These are phyloP conservation scores for Shinisaurus crocodilurus DNA, from an alignment of 2,113 vertebrate species.

Conservation along the genomic window DNA sequence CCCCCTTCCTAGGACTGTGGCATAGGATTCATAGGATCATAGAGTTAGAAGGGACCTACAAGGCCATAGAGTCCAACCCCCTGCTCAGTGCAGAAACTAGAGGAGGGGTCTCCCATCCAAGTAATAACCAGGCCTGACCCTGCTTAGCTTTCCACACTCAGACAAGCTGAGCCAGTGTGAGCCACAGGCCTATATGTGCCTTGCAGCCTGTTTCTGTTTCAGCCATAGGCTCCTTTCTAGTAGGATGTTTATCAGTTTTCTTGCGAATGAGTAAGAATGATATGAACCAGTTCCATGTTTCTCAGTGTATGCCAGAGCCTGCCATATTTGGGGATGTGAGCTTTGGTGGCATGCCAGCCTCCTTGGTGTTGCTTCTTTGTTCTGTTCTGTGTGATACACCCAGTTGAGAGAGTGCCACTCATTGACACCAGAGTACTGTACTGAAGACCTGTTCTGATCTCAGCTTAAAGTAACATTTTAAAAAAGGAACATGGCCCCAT, in stretches of 20 bases:
- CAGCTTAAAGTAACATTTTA: not conserved
- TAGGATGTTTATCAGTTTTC: not conserved
- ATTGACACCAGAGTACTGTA: not conserved
- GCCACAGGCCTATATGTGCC: too few species aligned
- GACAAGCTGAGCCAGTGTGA: too few species aligned
- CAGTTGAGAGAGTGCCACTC: not conserved
- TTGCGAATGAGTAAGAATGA: not conserved
- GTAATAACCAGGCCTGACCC: too few species aligned
- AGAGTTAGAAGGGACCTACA: too few species aligned
- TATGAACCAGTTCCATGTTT: not conserved
- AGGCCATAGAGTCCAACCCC: too few species aligned
- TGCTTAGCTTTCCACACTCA: too few species aligned
- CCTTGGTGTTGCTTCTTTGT: not conserved
- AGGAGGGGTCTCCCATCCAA: too few species aligned
- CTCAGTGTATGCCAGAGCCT: not conserved
- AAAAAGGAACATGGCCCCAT: not conserved
- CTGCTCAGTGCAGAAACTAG: too few species aligned
- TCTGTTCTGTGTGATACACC: not conserved
- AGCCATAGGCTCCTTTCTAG: not conserved
- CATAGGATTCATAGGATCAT: too few species aligned
- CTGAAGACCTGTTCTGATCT: not conserved
- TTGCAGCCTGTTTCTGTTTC: not conserved
- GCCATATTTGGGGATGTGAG: not conserved
- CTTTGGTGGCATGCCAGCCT: not conserved
- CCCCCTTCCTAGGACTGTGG: not conserved